Percentiles rank a stretch among this genome's conserved stretches.
Conservation (phyloP, 2,888 invertebrate species). For the Eremobia ochroleuca region DNA sequence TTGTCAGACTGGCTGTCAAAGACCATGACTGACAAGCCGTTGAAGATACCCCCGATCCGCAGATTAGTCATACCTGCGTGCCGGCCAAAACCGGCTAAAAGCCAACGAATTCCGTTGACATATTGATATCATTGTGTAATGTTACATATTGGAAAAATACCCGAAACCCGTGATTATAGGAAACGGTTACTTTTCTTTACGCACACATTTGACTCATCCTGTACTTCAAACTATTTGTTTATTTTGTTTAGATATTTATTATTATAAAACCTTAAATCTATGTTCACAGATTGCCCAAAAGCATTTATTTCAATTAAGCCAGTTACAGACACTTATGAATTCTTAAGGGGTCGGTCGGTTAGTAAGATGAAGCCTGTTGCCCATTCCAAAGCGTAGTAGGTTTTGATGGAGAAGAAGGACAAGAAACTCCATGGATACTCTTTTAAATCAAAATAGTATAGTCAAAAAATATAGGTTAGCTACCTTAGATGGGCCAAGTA, state of each 20-base stretch:
- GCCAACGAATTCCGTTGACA: conserved; percentile 5
- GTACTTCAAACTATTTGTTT: not conserved
- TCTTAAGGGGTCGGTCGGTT: not conserved
- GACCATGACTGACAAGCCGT: not conserved
- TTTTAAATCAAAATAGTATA: too few species aligned
- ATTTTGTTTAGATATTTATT: not conserved
- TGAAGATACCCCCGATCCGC: too few species aligned
- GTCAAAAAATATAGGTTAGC: too few species aligned
- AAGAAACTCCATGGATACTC: not conserved
- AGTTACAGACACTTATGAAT: not conserved
- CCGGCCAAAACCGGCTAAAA: not conserved
- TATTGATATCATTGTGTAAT: not conserved
- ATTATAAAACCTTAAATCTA: too few species aligned
- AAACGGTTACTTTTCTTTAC: not conserved
- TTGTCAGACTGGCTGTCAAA: not conserved
- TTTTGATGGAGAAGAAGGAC: not conserved
- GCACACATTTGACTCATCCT: conserved; percentile 34
- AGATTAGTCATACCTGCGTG: not conserved
- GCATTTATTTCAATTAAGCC: not conserved
- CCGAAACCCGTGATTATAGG: conserved; percentile 32
- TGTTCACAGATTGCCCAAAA: too few species aligned
- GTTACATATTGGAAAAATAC: conserved; percentile 40
- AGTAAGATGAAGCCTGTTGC: not conserved
- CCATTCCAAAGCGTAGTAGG: not conserved
- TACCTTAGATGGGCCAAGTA: not conserved